Percentiles rank a stretch among this genome's conserved stretches.
Evolutionary conservation across 2,888 invertebrate genomes (phyloP).

Genomic region (Carterocephalus palaemon): DNA sequence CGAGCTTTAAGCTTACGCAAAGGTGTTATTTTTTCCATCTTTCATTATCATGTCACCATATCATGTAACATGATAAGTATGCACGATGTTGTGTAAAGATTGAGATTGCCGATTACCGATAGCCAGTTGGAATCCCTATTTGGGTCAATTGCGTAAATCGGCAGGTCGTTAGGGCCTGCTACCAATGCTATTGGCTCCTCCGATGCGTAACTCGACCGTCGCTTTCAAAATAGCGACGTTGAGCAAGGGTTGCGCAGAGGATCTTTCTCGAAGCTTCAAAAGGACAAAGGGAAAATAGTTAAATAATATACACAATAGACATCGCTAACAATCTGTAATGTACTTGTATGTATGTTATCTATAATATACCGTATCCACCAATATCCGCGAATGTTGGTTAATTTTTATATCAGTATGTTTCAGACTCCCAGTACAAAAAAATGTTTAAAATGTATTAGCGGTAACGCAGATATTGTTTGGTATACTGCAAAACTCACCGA

Average conservation of each 20-base stretch:
- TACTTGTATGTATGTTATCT: no score
- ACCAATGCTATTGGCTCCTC: slow-evolving; percentile 30
- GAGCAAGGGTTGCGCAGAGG: neutral
- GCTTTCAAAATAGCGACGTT: neutral
- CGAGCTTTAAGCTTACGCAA: no score
- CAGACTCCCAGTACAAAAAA: no score
- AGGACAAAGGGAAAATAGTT: no score
- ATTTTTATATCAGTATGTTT: no score
- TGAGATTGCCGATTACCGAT: slow-evolving; percentile 45
- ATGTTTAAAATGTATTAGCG: no score
- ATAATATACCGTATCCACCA: no score
- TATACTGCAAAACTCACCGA: slow-evolving; percentile 2
- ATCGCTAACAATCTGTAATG: no score
- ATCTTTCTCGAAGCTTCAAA: no score
- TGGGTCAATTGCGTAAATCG: slow-evolving; percentile 56
- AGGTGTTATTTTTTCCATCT: no score
- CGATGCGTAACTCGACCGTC: slow-evolving; percentile 10
- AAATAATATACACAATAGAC: slow-evolving; percentile 12
- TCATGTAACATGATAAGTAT: slow-evolving; percentile 12
- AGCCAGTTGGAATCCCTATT: slow-evolving; percentile 47
- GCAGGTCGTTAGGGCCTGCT: slow-evolving; percentile 44
- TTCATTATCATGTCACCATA: neutral
- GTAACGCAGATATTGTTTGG: neutral
- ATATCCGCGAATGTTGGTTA: no score
- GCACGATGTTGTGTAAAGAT: slow-evolving; percentile 41